Evolutionary conservation across 2,888 invertebrate genomes (phyloP), one percentile per base, ranked within the genome.

Genomic region (Thyatira batis): DNA sequence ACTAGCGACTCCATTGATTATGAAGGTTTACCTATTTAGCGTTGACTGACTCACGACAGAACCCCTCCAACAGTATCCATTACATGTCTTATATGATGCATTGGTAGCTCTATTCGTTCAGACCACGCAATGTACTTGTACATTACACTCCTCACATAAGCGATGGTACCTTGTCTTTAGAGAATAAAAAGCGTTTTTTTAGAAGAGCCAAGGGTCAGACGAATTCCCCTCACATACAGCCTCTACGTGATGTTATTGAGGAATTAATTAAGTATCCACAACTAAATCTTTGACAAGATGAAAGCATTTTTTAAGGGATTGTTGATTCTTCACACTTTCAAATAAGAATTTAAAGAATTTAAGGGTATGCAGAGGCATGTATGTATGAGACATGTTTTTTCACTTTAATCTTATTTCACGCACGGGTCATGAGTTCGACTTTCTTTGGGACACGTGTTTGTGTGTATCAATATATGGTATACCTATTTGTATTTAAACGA

Each of bases 211-310:
- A 66, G 70, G 78, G 78, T 78, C 79, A 78, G 57, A 67, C 57
- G 52, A 58, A 55, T 75, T 76, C 67, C 70, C 75, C 73, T 67
- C 78, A 80, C 76, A 78, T 62, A 72, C 72, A 74, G 63, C 33
- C 58, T 52, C 68, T 78, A 84, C 85, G 87, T 87, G 86, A 82
- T 75, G 79, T 73, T 74, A 84, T 84, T 82, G 80, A 76, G 57
- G 69, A 83, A 78, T 84, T 85, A 85, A 86, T 87, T 82, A 84
- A 76, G 70, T 65, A 72, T 67, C 61, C 55, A 63, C 60, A 65
- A 65, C 56, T 13, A 33, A 33, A 65, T 46, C 61, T 69, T 64
- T 71, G 69, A 69, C 67, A 64, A 65, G 61, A 70, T 71, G 68
- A 71, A 75, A 76, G 61, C 61, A 61, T 51, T 50, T 58, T 60